Evolutionary conservation across 2,113 vertebrate genomes (phyloP).

Genomic region (Varanus komodoensis): DNA sequence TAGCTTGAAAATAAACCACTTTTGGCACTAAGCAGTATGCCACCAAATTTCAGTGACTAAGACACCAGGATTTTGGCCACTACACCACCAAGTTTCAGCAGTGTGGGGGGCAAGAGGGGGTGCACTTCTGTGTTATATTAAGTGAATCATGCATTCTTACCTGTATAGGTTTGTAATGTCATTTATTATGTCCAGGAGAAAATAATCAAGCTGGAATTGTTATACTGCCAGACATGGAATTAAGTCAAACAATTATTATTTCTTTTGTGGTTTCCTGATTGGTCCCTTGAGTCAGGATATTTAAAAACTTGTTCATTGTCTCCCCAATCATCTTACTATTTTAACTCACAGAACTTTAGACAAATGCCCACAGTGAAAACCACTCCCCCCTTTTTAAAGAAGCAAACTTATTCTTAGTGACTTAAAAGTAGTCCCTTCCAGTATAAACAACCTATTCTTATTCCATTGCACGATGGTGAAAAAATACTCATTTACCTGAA

Average conservation of each 20-base stretch:
- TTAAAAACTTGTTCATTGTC: background rate
- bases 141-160: fast-evolving
- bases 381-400: background rate
- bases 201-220: background rate
- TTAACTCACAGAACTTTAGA: background rate
- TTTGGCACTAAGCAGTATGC: no score
- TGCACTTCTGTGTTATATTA: background rate
- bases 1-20: no score
- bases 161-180: background rate
- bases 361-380: background rate
- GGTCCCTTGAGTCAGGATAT: background rate
- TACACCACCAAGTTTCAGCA: no score
- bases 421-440: background rate
- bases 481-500: constrained; percentile 21
- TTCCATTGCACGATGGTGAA: background rate
- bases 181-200: background rate
- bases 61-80: no score
- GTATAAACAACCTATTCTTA: background rate
- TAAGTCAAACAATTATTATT: background rate
- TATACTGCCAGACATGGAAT: constrained; percentile 2
- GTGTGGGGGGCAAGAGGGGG: no score
- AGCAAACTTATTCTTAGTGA: background rate
- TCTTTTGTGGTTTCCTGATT: background rate
- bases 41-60: no score
- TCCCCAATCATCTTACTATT: background rate